phyloP scores from a whole-genome alignment of 1,140 invertebrate species.

The Araneus ventricosus region DNA sequence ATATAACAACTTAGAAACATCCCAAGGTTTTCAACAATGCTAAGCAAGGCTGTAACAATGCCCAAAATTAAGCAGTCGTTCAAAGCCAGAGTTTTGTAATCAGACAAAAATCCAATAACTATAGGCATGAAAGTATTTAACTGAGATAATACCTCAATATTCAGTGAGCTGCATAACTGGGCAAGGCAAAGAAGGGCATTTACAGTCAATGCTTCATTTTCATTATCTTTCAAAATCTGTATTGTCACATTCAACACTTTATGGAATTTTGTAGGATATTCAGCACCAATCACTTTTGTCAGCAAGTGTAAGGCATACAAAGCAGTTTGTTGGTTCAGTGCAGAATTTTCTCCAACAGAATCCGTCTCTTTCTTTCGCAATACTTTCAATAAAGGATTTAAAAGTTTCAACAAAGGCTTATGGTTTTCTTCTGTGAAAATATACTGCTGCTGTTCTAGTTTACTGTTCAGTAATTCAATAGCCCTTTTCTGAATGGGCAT shows the following conservation, averaged over 20 bases:
- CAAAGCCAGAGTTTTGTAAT: conserved; percentile 78
- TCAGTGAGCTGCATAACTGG: conserved; percentile 86
- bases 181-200: conserved; percentile 87
- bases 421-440: conserved; percentile 79
- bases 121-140: conserved; percentile 89
- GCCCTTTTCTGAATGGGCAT: conserved; percentile 87
- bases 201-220: conserved; percentile 77
- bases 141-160: conserved; percentile 86
- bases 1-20: conserved; percentile 92
- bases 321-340: conserved; percentile 90
- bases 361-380: conserved; percentile 77
- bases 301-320: conserved; percentile 90
- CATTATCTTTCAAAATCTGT: conserved; percentile 78
- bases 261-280: conserved; percentile 76
- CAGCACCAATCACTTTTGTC: conserved; percentile 84
- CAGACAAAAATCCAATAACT: conserved; percentile 81
- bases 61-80: conserved; percentile 82
- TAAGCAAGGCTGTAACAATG: conserved; percentile 87
- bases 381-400: conserved; percentile 83
- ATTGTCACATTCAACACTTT: conserved; percentile 72
- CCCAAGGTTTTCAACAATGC: conserved; percentile 89
- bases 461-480: conserved; percentile 90
- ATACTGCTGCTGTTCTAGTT: conserved; percentile 84
- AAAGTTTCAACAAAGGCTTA: conserved; percentile 84
- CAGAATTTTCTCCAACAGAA: conserved; percentile 82